A percentile compares a stretch with the other conserved stretches of the same genome.
Conservation (phyloP, 2,113 vertebrate genomes). For the Myrmecophaga tridactyla region DNA sequence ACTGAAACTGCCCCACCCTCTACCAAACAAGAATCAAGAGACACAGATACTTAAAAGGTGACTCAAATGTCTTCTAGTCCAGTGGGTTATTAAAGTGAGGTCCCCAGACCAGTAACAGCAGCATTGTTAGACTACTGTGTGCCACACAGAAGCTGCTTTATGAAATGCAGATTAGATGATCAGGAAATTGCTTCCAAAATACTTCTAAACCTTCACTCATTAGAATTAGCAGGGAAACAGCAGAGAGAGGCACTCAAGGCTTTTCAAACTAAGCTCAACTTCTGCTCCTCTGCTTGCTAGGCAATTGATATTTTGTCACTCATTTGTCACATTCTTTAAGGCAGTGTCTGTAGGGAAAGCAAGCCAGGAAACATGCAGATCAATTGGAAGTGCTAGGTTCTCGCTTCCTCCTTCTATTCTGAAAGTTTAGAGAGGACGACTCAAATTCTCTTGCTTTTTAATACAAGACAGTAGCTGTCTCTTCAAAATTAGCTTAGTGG, state of each 20-base stretch:
- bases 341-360: not conserved
- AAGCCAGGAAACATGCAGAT: not conserved
- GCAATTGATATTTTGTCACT: not conserved
- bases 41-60: not conserved
- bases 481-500: not conserved
- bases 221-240: slow-evolving; percentile 31
- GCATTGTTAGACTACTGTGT: not conserved
- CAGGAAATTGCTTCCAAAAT: slow-evolving; percentile 12
- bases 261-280: not conserved
- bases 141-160: not conserved
- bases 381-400: not conserved
- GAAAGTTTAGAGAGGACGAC: not conserved
- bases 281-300: not conserved
- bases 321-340: not conserved
- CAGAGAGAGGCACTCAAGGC: not conserved
- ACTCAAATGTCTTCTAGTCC: not conserved
- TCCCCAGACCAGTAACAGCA: not conserved
- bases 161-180: not conserved
- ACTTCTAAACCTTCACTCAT: not conserved
- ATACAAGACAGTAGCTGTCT: not conserved
- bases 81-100: not conserved
- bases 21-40: not conserved
- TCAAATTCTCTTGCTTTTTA: not conserved
- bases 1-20: not conserved
- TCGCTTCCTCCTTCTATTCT: not conserved